Evolutionary conservation across 2,113 vertebrate genomes (phyloP).

Genomic region (Amia ocellicauda): DNA sequence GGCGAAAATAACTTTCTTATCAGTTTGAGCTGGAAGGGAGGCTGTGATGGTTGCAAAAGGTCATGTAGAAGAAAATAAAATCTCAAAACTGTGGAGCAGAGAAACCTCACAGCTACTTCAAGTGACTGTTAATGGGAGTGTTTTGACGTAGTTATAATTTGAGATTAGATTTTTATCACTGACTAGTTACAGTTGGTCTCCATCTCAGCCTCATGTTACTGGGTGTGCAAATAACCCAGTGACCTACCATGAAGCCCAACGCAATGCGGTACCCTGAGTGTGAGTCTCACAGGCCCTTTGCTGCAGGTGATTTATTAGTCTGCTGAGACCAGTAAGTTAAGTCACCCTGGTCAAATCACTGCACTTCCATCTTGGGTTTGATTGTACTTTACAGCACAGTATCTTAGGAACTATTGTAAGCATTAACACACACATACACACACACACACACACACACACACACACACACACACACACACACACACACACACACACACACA

Average conservation of each 20-base stretch:
- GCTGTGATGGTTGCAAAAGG: background rate
- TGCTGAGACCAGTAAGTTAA: background rate
- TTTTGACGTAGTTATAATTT: conserved; percentile 15
- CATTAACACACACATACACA: too few species aligned
- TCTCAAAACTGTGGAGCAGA: background rate
- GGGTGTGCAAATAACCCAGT: background rate
- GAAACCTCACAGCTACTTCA: background rate
- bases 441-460: too few species aligned
- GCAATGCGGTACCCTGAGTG: background rate
- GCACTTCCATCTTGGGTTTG: background rate
- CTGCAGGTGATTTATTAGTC: background rate
- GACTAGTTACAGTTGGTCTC: conserved; percentile 11
- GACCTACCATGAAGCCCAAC: background rate
- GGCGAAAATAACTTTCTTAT: background rate
- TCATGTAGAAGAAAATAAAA: background rate
- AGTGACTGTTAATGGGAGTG: conserved; percentile 11
- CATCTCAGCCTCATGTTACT: conserved; percentile 9
- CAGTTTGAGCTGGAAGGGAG: background rate
- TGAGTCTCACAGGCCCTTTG: too few species aligned
- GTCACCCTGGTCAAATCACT: background rate
- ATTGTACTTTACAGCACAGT: too few species aligned
- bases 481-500: too few species aligned
- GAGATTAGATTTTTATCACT: conserved; percentile 21
- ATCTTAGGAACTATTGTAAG: too few species aligned
- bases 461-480: too few species aligned